Percentiles rank a stretch among this genome's conserved stretches.
Conservation (phyloP, 1,140 invertebrate species). For the Papilio aristodemus region DNA sequence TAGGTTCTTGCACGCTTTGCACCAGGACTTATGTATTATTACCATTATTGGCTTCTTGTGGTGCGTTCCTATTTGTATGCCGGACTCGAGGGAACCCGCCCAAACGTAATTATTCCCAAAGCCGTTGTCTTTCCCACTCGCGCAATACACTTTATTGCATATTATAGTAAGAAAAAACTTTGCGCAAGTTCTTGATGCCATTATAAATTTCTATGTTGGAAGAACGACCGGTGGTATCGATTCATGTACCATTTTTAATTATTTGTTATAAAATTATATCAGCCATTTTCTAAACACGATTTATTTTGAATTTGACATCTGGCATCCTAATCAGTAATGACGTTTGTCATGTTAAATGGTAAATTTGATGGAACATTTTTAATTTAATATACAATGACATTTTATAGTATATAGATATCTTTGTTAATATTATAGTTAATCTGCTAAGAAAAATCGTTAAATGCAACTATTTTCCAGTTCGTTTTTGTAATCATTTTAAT, state of each 20-base stretch:
- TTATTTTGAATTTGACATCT: slow-evolving; percentile 41
- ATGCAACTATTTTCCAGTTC: no score
- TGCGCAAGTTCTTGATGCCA: slow-evolving; percentile 47
- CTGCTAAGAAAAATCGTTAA: no score
- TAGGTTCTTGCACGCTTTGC: slow-evolving; percentile 83
- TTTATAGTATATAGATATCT: no score
- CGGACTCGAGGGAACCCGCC: slow-evolving; percentile 78
- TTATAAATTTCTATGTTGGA: slow-evolving; percentile 33
- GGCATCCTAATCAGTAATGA: neutral
- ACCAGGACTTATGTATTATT: slow-evolving; percentile 84
- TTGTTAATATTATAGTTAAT: no score
- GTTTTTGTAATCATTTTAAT: no score
- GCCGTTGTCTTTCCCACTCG: slow-evolving; percentile 62
- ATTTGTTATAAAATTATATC: slow-evolving; percentile 27
- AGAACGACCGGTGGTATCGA: slow-evolving; percentile 26
- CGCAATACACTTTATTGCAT: slow-evolving; percentile 56
- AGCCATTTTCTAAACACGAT: slow-evolving; percentile 31
- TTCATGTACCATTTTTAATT: slow-evolving; percentile 31
- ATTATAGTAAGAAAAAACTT: slow-evolving; percentile 55
- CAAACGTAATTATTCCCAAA: slow-evolving; percentile 73
- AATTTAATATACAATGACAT: no score
- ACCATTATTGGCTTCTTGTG: slow-evolving; percentile 82
- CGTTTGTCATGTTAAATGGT: neutral
- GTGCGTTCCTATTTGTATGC: slow-evolving; percentile 64
- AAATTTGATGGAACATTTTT: neutral